Evolutionary conservation across 2,888 invertebrate genomes (phyloP), one percentile per base, ranked within the genome.

Genomic region (Ophraella communa): DNA sequence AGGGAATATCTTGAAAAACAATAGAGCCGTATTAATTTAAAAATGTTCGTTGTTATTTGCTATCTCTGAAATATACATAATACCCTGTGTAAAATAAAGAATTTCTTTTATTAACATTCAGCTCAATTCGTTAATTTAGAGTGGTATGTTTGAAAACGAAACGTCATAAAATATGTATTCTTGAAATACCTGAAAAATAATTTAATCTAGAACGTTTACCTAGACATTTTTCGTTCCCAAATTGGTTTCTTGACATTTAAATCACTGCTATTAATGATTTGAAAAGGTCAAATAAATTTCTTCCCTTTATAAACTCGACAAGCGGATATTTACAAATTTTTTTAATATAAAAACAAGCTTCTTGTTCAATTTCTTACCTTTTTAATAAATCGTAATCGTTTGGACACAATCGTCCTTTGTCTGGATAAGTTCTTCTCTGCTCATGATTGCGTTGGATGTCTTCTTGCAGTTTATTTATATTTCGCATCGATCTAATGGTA

Each of bases 361-460:
- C n/a, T n/a, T n/a, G n/a, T n/a, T n/a, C n/a, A n/a, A n/a, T n/a
- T n/a, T n/a, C n/a, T 67, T 75, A 81, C 82, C 76, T 83, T 73
- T 85, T 84, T 4, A 94, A 81, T 30, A 88, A 84, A 35, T 88
- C 85, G 62, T 90, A 77, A 81, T 94, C 94, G 1, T 87, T 84
- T 1, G 81, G 75, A 78, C 94, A 94, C 67, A 94, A 82, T 1
- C 88, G 87, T 56, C 82, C 83, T 42, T 69, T 78, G 60, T 78
- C 75, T 0, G 82, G 82, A 69, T 76, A 82, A 0, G 80, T 77
- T 60, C 77, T 74, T 18, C 77, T 76, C 18, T 81, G 75, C 52
- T 86, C 86, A 77, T 92, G 91, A 79, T 93, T 93, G 11, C 82
- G 80, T 0, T 89, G 72, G 58, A 93, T 87, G 73, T 87, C 87